A percentile compares a stretch with the other conserved stretches of the same genome.
phyloP scores from a whole-genome alignment of 2,797 vertebrate genomes.

The Falco rusticolus region DNA sequence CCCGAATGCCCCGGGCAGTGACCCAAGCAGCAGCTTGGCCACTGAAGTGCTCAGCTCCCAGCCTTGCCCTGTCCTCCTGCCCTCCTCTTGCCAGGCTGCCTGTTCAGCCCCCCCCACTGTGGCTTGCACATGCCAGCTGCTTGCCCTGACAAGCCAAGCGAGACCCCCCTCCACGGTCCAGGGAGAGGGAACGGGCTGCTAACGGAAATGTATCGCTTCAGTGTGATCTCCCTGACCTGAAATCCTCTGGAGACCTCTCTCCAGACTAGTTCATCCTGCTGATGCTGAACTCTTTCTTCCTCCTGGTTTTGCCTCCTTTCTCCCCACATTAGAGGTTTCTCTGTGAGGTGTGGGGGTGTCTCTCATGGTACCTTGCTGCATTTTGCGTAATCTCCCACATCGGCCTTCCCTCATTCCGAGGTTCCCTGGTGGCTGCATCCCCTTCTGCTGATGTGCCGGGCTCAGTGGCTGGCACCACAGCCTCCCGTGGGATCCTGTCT shows the following conservation, averaged over 20 bases:
- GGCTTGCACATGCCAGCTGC: rapidly evolving
- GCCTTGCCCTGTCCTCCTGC: neutral
- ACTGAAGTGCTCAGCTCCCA: rapidly evolving
- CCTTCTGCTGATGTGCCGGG: neutral
- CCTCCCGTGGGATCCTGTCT: slow-evolving; percentile 29
- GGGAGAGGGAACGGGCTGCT: neutral
- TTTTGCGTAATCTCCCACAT: neutral
- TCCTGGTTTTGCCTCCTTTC: neutral
- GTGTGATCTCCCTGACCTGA: neutral
- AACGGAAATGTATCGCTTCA: neutral
- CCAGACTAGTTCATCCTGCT: neutral
- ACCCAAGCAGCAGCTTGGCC: neutral
- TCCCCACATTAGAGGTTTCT: neutral
- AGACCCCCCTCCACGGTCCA: rapidly evolving
- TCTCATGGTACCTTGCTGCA: neutral
- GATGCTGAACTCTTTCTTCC: neutral
- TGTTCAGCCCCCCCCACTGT: neutral
- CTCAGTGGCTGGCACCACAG: neutral
- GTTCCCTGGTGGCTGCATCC: neutral
- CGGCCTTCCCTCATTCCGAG: neutral
- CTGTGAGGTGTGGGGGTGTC: neutral
- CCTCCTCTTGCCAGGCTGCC: neutral
- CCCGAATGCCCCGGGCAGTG: rapidly evolving
- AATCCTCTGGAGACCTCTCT: neutral
- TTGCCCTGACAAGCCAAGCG: rapidly evolving